Percentiles rank a stretch among this genome's conserved stretches.
phyloP scores from a whole-genome alignment of 1,140 invertebrate species.

The Planococcus citri region DNA sequence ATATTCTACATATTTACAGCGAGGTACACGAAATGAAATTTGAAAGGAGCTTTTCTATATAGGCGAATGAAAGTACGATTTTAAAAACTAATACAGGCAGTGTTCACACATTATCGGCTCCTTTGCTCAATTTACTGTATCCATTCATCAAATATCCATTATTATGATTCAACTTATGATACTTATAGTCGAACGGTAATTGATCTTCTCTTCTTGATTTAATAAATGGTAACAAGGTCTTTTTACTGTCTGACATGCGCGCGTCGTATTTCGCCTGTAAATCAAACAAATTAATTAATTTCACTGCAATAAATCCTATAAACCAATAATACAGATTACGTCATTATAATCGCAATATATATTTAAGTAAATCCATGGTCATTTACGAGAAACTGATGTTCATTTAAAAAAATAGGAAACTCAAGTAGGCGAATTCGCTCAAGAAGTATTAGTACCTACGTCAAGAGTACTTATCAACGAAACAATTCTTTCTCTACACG shows the following conservation, averaged over 20 bases:
- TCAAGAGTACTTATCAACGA: no score
- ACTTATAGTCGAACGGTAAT: neutral
- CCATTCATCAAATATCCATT: neutral
- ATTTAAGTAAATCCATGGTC: no score
- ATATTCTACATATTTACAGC: neutral
- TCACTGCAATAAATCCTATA: no score
- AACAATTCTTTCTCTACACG: no score
- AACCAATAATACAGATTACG: neutral
- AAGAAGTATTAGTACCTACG: no score
- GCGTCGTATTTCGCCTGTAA: constrained; percentile 61
- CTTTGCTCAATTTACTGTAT: neutral
- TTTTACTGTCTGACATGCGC: constrained; percentile 39
- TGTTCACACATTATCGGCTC: neutral
- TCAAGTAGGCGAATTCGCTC: no score
- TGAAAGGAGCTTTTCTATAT: neutral
- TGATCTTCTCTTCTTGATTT: constrained; percentile 30
- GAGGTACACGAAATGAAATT: neutral
- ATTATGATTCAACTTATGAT: neutral
- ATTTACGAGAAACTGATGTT: no score
- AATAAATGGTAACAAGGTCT: constrained; percentile 38
- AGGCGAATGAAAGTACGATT: neutral
- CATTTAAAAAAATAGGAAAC: no score
- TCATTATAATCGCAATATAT: no score
- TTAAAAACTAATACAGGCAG: neutral
- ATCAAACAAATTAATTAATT: neutral